Percentiles rank a stretch among this genome's conserved stretches.
Evolutionary conservation across 2,113 vertebrate species (phyloP).

Genomic region (Microtus montanus): DNA sequence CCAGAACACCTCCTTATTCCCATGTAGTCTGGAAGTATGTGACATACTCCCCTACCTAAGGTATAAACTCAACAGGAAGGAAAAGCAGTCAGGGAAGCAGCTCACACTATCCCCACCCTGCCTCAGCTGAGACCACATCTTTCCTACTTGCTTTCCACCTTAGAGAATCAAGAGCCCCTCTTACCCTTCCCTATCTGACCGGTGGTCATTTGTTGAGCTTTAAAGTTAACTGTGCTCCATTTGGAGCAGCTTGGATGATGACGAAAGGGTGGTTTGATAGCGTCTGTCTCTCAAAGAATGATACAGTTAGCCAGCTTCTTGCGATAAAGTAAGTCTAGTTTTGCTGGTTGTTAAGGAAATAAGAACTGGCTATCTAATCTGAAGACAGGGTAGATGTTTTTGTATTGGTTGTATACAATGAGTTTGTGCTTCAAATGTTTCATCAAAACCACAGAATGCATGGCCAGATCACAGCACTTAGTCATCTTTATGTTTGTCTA

Average conservation of each 20-base stretch:
- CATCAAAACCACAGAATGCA: neutral
- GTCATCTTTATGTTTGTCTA: slow-evolving; percentile 11
- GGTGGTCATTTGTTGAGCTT: neutral
- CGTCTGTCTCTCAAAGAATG: neutral
- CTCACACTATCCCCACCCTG: no score
- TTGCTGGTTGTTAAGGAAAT: neutral
- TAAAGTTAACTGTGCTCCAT: neutral
- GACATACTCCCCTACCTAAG: neutral
- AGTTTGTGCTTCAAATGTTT: neutral
- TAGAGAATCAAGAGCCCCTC: neutral
- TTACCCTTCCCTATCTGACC: neutral
- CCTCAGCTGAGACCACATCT: neutral
- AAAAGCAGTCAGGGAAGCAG: neutral
- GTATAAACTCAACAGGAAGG: neutral
- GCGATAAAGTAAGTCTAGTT: neutral
- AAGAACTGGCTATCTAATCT: neutral
- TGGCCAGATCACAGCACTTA: neutral
- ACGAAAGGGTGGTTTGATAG: neutral
- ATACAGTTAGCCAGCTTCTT: neutral
- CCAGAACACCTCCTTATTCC: neutral
- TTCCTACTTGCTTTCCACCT: neutral
- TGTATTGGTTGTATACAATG: neutral
- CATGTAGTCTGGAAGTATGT: neutral
- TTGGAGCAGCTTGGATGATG: neutral
- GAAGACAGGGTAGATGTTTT: neutral